Percentiles rank a stretch among this genome's conserved stretches.
These are phyloP conservation scores for Lampris incognitus DNA, from an alignment of 2,113 vertebrate genomes.

Conservation along the genomic window DNA sequence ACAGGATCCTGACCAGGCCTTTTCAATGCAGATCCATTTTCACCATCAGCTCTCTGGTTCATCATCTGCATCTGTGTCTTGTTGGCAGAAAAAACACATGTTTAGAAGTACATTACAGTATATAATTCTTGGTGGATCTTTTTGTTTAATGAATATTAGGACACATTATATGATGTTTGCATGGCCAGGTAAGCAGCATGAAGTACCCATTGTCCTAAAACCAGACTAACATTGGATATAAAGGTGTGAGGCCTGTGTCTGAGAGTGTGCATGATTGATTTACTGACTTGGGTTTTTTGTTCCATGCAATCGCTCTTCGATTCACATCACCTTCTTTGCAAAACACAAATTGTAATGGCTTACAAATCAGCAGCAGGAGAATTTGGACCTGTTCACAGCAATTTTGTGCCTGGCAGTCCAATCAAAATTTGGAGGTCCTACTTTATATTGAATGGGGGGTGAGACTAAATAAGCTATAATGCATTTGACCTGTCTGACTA, in stretches of 20 bases:
- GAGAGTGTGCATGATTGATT: neutral
- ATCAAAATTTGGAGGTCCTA: neutral
- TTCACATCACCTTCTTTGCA: neutral
- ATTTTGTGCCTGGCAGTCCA: neutral
- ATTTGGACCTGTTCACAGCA: neutral
- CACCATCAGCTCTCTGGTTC: slow-evolving; percentile 78
- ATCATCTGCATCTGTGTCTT: slow-evolving; percentile 72
- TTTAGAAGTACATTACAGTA: neutral
- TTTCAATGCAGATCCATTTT: slow-evolving; percentile 81
- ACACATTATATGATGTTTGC: neutral
- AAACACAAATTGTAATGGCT: neutral
- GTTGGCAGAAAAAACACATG: slow-evolving; percentile 16
- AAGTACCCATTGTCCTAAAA: no score
- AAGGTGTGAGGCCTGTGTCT: neutral
- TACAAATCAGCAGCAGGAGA: neutral
- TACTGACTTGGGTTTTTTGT: neutral
- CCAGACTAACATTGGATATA: no score
- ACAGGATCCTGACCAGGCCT: slow-evolving; percentile 83
- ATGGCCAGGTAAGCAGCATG: neutral
- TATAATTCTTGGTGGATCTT: neutral
- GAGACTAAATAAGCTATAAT: neutral
- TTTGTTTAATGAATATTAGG: neutral
- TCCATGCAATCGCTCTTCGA: neutral
- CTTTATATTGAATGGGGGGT: neutral
- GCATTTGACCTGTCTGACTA: slow-evolving; percentile 15